phyloP scores from a whole-genome alignment of 1,140 invertebrate species.

The Bathynomus jamesi region DNA sequence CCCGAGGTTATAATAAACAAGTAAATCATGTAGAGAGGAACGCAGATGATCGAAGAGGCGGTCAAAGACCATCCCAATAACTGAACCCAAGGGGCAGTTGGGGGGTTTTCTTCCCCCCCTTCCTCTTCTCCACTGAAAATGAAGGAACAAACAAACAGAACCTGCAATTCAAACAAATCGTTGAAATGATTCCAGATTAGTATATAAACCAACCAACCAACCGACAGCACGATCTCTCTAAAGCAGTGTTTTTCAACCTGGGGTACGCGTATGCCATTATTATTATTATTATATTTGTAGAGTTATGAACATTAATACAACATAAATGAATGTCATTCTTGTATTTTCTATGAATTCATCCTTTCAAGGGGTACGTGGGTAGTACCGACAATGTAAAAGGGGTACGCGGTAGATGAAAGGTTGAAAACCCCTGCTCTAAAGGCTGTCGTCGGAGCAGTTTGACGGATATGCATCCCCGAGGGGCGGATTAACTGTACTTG shows the following conservation, averaged over 20 bases:
- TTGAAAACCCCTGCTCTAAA: too few species aligned
- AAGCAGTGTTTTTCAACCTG: too few species aligned
- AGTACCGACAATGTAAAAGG: too few species aligned
- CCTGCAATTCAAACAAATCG: slow-evolving; percentile 46
- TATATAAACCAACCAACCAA: not conserved
- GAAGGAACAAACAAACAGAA: slow-evolving; percentile 60
- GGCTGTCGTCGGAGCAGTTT: not conserved
- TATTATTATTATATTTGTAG: not conserved
- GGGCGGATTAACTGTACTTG: too few species aligned
- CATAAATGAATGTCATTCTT: too few species aligned
- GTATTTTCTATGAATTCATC: too few species aligned
- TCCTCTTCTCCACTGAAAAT: slow-evolving; percentile 6
- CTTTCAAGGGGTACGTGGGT: too few species aligned
- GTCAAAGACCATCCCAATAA: slow-evolving; percentile 62
- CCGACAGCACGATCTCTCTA: not conserved
- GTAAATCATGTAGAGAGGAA: slow-evolving; percentile 50
- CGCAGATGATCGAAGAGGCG: slow-evolving; percentile 53
- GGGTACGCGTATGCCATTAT: not conserved
- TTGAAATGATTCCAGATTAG: slow-evolving; percentile 7
- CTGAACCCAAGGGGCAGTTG: slow-evolving; percentile 53
- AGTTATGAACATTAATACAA: too few species aligned
- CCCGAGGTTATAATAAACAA: slow-evolving; percentile 39
- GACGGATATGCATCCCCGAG: not conserved
- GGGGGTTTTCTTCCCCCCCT: slow-evolving; percentile 37
- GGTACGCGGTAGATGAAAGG: too few species aligned